phyloP scores from a whole-genome alignment of 2,113 vertebrate genomes.

The Chaetodon trifascialis region DNA sequence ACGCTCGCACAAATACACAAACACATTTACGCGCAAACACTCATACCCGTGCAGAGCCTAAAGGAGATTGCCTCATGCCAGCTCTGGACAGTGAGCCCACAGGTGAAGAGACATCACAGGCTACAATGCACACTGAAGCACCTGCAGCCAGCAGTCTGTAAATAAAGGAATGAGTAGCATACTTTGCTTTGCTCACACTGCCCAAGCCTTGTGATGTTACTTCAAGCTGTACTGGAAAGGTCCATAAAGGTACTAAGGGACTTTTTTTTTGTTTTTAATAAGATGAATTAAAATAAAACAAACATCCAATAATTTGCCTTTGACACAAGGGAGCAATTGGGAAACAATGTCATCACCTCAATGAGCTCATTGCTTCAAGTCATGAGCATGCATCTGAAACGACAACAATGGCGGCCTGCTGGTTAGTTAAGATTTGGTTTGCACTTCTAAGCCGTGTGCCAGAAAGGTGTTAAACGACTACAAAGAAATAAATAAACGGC shows the following conservation, averaged over 20 bases:
- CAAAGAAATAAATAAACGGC: too few species aligned
- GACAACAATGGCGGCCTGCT: too few species aligned
- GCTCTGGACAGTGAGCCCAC: constrained; percentile 72
- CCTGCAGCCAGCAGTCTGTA: constrained; percentile 62
- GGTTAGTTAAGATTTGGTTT: too few species aligned
- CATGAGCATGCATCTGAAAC: too few species aligned
- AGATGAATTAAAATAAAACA: not conserved
- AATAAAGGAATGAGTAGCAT: constrained; percentile 47
- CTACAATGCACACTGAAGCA: constrained; percentile 59
- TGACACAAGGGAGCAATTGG: too few species aligned
- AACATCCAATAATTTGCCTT: not conserved
- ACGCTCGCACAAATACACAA: constrained; percentile 56
- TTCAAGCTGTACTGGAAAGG: constrained; percentile 18
- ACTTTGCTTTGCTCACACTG: constrained; percentile 36
- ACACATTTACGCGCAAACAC: constrained; percentile 56
- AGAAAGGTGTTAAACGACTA: too few species aligned
- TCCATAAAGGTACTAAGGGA: not conserved
- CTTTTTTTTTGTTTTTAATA: not conserved
- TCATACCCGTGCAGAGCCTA: constrained; percentile 56
- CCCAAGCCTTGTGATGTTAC: not conserved
- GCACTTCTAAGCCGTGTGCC: too few species aligned
- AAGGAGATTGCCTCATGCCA: constrained; percentile 73
- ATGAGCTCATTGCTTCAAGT: too few species aligned
- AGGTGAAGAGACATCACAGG: constrained; percentile 71
- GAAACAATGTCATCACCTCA: too few species aligned